Evolutionary conservation across 2,797 vertebrate species (phyloP).

Genomic region (Chaetodon trifasciatus): DNA sequence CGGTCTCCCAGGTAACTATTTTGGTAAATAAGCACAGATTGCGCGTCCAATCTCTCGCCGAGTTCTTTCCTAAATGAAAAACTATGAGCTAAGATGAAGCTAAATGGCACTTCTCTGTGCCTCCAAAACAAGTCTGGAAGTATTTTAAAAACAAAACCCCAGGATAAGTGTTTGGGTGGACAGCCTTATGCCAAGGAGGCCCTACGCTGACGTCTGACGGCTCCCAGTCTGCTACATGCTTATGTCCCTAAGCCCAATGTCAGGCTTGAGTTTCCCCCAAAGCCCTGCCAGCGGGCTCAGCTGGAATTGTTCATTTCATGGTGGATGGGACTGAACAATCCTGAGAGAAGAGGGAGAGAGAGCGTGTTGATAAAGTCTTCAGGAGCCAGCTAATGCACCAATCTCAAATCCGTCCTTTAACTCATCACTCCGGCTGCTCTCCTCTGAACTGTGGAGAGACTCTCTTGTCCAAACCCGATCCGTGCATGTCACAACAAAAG

Average conservation of each 20-base stretch:
- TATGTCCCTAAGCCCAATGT: constrained; percentile 72
- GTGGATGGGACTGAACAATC: constrained; percentile 74
- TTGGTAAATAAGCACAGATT: constrained; percentile 70
- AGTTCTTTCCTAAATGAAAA: constrained; percentile 67
- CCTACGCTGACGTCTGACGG: constrained; percentile 62
- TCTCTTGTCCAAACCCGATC: constrained; percentile 64
- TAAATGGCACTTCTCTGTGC: constrained; percentile 61
- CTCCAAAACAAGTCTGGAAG: constrained; percentile 77
- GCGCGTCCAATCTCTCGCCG: constrained; percentile 45
- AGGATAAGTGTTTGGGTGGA: constrained; percentile 73
- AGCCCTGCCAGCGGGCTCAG: constrained; percentile 75
- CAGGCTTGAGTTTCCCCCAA: constrained; percentile 75
- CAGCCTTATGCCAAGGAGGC: constrained; percentile 69
- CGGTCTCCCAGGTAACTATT: constrained; percentile 62
- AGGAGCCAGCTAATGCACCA: constrained; percentile 68
- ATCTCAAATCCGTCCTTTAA: constrained; percentile 69
- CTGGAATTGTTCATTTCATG: constrained; percentile 82
- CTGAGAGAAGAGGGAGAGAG: constrained; percentile 42
- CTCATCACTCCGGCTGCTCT: constrained; percentile 63
- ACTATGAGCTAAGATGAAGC: constrained; percentile 57
- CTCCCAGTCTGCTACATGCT: constrained; percentile 69
- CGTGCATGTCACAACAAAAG: constrained; percentile 70
- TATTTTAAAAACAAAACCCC: constrained; percentile 76
- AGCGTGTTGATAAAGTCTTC: constrained; percentile 65
- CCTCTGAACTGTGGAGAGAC: constrained; percentile 60